Evolutionary conservation across 2,888 invertebrate genomes (phyloP).

Genomic region (Cephus spinipes): DNA sequence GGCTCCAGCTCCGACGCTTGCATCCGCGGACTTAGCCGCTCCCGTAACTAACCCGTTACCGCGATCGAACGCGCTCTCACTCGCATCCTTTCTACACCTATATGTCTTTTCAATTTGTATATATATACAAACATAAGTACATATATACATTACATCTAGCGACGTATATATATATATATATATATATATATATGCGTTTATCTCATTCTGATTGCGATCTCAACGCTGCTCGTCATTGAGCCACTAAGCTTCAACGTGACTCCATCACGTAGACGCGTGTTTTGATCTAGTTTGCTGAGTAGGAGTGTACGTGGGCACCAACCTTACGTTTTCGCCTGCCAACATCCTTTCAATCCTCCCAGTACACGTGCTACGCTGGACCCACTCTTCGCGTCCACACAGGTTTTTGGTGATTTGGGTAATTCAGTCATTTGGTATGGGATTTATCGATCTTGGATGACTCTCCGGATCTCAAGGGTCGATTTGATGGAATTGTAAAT

Average conservation of each 20-base stretch:
- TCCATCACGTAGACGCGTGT: not conserved
- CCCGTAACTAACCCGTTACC: conserved; percentile 62
- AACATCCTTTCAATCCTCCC: not conserved
- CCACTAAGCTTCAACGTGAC: not conserved
- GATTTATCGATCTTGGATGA: not conserved
- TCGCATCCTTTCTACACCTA: conserved; percentile 33
- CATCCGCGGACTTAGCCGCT: conserved; percentile 48
- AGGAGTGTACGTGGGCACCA: not conserved
- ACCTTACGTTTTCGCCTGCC: not conserved
- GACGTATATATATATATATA: not conserved
- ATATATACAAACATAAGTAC: no score
- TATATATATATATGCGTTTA: not conserved
- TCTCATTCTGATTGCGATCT: not conserved
- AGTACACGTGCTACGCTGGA: not conserved
- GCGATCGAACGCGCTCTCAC: conserved; percentile 46
- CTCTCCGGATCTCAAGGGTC: not conserved
- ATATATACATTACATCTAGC: not conserved
- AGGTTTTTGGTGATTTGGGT: not conserved
- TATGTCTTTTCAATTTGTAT: conserved; percentile 21
- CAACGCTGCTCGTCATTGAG: not conserved
- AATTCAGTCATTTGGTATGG: not conserved
- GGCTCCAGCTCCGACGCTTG: conserved; percentile 36
- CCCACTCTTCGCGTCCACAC: not conserved
- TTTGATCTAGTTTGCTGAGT: not conserved
- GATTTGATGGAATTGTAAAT: not conserved